Base-by-base conservation (phyloP, 2,113 vertebrate species). In the Toxostoma redivivum region DNA sequence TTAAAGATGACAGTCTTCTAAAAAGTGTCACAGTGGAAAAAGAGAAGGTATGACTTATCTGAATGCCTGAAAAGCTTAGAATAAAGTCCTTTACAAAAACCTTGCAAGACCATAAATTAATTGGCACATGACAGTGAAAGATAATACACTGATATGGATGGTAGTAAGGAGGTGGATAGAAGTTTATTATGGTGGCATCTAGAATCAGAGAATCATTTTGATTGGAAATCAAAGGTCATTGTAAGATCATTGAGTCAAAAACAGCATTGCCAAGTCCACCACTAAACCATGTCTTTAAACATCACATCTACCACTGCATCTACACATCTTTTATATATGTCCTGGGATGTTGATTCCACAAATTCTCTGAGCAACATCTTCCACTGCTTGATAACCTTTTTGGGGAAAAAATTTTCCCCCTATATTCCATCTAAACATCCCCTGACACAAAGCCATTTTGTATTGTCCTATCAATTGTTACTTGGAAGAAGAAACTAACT, bases 291-390 rank as follows among this genome's bases (percentile, higher is more conserved):
- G 25, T 17, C 19, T 22, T 20, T n/a, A 54, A 73, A 88, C 12
- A 35, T 5, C 19, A 30, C 22, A 50, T 25, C 19, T 62, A 44
- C 7, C 10, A 37, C 4, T 21, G 64, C 24, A 60, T 48, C n/a
- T 42, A 47, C 7, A 48, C 2, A 22, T 38, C 4, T 50, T 62
- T 62, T 11, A 38, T 44, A 11, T 20, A 31, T 7, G 7, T 45
- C 11, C 33, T 2, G 2, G 11, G 11, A 37, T 53, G 25, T 0
- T 30, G 11, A 33, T 22, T 21, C 25, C 11, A 38, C 15, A 44
- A 21, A 48, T 62, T 38, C 21, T 48, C 48, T 80, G 28, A 47
- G 21, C 24, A 62, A 13, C 37, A 11, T 65, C 13, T 37, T 71
- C 30, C n/a, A 54, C 20, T 23, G 5, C 8, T 67, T 62, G 21